Evolutionary conservation across 2,888 invertebrate genomes (phyloP).

Genomic region (Siphonodentalium dalli): DNA sequence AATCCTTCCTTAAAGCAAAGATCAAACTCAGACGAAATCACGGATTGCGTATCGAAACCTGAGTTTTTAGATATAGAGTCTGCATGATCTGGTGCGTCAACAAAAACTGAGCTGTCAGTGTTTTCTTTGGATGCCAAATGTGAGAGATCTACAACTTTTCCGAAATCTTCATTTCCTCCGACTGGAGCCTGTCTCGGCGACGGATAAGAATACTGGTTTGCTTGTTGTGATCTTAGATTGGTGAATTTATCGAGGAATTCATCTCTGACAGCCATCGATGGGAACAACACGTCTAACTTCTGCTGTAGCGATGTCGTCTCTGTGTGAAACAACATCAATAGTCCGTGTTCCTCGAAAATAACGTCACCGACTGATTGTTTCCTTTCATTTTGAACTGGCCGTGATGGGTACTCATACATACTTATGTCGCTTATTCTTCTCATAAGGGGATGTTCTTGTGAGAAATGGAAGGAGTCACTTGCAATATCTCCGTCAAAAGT

Average conservation of each 20-base stretch:
- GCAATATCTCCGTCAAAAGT: constrained; percentile 48
- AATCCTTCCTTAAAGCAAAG: too few relatives aligned
- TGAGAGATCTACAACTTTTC: too few relatives aligned
- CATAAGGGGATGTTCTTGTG: constrained; percentile 51
- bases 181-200: constrained; percentile 51
- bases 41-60: too few relatives aligned
- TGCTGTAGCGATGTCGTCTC: constrained; percentile 34
- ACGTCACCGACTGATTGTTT: constrained; percentile 19
- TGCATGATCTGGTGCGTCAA: too few relatives aligned
- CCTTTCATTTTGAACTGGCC: not conserved
- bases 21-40: too few relatives aligned
- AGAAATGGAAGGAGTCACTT: constrained; percentile 40
- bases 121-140: too few relatives aligned
- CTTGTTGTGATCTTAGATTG: constrained; percentile 47
- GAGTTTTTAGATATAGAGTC: too few relatives aligned
- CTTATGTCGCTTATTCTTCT: constrained; percentile 50
- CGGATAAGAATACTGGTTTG: constrained; percentile 48
- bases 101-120: too few relatives aligned
- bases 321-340: constrained; percentile 45
- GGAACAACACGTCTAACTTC: constrained; percentile 42
- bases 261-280: constrained; percentile 42
- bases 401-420: constrained; percentile 29
- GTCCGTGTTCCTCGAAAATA: constrained; percentile 32
- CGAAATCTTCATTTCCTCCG: constrained; percentile 55
- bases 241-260: constrained; percentile 47